These are phyloP conservation scores for Gopherus flavomarginatus DNA, from an alignment of 2,113 vertebrate genomes.

Conservation along the genomic window DNA sequence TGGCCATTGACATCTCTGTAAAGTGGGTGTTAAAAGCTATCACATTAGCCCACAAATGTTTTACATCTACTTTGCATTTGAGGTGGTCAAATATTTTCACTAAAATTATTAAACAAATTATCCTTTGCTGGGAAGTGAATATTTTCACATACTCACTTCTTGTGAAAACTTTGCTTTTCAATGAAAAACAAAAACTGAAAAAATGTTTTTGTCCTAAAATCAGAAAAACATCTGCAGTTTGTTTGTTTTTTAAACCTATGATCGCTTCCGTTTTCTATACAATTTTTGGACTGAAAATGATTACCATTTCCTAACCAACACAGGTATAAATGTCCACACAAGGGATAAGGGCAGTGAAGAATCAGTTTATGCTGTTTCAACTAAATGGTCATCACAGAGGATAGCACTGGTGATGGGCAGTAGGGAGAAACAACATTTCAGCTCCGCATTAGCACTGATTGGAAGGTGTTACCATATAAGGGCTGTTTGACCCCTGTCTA, in stretches of 20 bases:
- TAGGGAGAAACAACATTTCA: slow-evolving; percentile 9
- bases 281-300: background rate
- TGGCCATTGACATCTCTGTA: background rate
- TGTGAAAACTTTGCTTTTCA: background rate
- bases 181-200: background rate
- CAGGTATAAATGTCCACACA: background rate
- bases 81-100: background rate
- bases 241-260: background rate
- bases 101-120: background rate
- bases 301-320: background rate
- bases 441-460: background rate
- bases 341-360: background rate
- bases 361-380: background rate
- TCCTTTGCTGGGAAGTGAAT: background rate
- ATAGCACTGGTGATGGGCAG: background rate
- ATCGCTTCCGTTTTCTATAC: background rate
- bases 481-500: background rate
- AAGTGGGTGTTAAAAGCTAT: background rate
- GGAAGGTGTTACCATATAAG: background rate
- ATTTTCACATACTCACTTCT: rapidly evolving
- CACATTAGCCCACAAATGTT: background rate
- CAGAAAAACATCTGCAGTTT: background rate
- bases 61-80: background rate
- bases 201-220: background rate
- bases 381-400: background rate